Evolutionary conservation across 2,797 vertebrate species (phyloP).

Genomic region (Pogonophryne albipinna): DNA sequence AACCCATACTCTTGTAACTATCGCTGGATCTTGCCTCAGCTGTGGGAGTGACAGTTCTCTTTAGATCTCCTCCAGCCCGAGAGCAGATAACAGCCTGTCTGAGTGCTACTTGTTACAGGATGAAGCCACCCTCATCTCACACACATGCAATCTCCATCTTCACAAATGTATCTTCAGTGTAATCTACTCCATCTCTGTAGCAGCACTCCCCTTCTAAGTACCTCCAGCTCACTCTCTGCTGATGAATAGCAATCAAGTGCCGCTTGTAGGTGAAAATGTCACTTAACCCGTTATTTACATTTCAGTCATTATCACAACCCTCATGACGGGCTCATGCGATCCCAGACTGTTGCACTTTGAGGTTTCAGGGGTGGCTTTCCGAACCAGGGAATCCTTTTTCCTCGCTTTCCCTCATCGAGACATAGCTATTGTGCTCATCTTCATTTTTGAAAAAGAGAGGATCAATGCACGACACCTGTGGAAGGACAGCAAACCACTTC

Average conservation of each 20-base stretch:
- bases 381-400: conserved; percentile 9
- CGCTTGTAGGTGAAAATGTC: conserved; percentile 70
- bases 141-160: conserved; percentile 77
- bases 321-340: conserved; percentile 75
- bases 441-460: conserved; percentile 4
- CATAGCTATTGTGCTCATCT: not conserved
- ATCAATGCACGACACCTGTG: conserved; percentile 31
- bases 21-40: conserved; percentile 54
- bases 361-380: conserved; percentile 30
- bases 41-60: conserved; percentile 63
- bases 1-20: conserved; percentile 35
- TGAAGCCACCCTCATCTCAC: conserved; percentile 82
- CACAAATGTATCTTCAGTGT: conserved; percentile 59
- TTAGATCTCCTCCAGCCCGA: conserved; percentile 52
- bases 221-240: conserved; percentile 55
- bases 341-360: conserved; percentile 27
- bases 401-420: conserved; percentile 20
- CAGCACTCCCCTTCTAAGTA: conserved; percentile 67
- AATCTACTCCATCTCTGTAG: conserved; percentile 58
- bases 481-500: not conserved
- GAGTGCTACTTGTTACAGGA: conserved; percentile 84
- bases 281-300: conserved; percentile 72
- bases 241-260: conserved; percentile 81
- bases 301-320: conserved; percentile 68
- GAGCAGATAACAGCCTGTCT: conserved; percentile 78